Base-by-base conservation (phyloP, 2,797 vertebrate species). In the Helarctos malayanus region DNA sequence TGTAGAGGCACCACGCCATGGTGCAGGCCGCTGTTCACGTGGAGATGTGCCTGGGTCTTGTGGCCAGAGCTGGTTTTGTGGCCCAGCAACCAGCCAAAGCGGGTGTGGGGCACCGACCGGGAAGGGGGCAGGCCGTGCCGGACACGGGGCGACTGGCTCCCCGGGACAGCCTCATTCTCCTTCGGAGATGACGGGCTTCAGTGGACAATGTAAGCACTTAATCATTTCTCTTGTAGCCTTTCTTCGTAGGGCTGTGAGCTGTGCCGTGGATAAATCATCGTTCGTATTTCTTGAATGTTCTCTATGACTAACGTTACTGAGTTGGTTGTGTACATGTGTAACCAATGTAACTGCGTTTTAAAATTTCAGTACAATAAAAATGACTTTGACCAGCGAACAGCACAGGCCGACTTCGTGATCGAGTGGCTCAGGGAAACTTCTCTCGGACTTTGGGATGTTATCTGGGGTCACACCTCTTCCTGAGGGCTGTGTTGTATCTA, bases 321-420 rank as follows among this genome's bases (percentile, higher is more conserved):
- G 98, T 98, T 94, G 68, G 98, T 98, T 96, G 98, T 98, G 98
- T 98, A 98, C 98, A 98, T 98, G 98, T 99, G 96, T 98, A 98
- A 98, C 98, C 98, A 98, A 98, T 98, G 97, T 96, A 98, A 99
- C 95, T 98, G 98, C 98, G 98, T 99, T 98, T 98, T 98, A 98
- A 97, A 98, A 98, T 98, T 98, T 98, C 98, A 98, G 98, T 98
- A 98, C 98, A 99, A 99, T 99, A 99, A 99, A 99, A 97, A 88
- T 88, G 95, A 95, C 98, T 97, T 98, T 97, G 98, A 97, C 97
- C 96, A 63, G 87, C 23, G 92, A 87, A n/a, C 79, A 3, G 12
- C 59, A 14, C 14, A 0, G 59, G 81, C 63, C 56, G 5, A 14
- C 82, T 68, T 78, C 63, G 56, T 89, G 4, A 79, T 18, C 49